These are phyloP conservation scores for Thyatira batis DNA, from an alignment of 2,888 invertebrate genomes.

Conservation along the genomic window DNA sequence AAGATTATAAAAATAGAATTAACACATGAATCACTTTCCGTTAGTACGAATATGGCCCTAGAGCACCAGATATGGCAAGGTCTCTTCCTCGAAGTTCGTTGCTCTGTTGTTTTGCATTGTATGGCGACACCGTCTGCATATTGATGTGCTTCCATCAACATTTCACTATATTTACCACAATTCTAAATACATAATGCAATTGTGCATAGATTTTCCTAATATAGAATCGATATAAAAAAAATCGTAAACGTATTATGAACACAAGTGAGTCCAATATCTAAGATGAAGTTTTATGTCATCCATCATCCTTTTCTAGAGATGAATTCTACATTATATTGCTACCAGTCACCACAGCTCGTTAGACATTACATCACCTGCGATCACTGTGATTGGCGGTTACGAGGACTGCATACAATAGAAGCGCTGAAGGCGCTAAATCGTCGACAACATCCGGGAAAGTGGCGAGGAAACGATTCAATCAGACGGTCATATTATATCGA, in stretches of 20 bases:
- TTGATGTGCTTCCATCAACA: constrained; percentile 39
- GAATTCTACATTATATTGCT: constrained; percentile 33
- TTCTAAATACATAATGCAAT: neutral
- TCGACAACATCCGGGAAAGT: constrained; percentile 66
- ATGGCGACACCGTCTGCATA: constrained; percentile 68
- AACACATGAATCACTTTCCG: constrained; percentile 57
- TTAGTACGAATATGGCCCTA: constrained; percentile 49
- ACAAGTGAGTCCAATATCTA: neutral
- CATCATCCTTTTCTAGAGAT: constrained; percentile 13
- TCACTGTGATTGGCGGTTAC: constrained; percentile 44
- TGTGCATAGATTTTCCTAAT: neutral
- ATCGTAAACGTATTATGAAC: neutral
- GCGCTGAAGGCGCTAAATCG: constrained; percentile 51
- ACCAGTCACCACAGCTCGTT: constrained; percentile 45
- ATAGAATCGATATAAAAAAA: too few relatives aligned
- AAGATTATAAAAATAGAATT: constrained; percentile 45
- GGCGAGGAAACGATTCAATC: constrained; percentile 48
- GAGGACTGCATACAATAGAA: constrained; percentile 53
- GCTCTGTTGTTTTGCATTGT: constrained; percentile 72
- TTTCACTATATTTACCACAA: neutral
- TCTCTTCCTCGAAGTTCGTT: constrained; percentile 73
- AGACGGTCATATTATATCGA: constrained; percentile 26
- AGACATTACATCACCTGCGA: constrained; percentile 49
- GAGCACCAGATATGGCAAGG: constrained; percentile 61
- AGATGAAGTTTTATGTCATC: constrained; percentile 7